Evolutionary conservation across 2,113 vertebrate species (phyloP), one percentile per base, ranked within the genome.

Genomic region (Thermophis baileyi): DNA sequence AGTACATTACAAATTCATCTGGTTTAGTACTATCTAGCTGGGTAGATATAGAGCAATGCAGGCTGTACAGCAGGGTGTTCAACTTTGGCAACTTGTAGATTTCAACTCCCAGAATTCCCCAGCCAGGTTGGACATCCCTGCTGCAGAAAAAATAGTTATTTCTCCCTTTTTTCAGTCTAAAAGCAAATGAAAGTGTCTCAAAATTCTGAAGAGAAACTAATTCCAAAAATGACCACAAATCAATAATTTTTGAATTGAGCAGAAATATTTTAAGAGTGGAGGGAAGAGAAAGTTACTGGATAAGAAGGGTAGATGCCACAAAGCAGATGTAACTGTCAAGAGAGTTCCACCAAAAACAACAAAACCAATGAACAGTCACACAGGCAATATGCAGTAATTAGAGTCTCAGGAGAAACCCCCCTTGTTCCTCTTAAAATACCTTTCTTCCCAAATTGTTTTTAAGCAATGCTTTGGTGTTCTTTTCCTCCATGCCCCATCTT

Each of bases 181-280:
- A 98, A 98, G 97, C 97, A 98, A 97, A 97, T 94, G 96, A 97
- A 97, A 96, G 96, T 96, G 96, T 95, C 87, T 35, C 97, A 98
- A 96, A 97, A 97, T 97, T 97, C 97, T 97, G 97, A 97, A 98
- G 97, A 98, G 97, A 98, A 97, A 98, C 97, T 97, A 95, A 96
- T 97, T 98, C 97, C 97, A 98, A 98, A 87, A 98, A 97, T 97
- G 96, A 95, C 97, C 97, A 98, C 97, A 97, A 95, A 96, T 96
- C 95, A 97, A 97, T 97, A 95, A 95, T 96, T 97, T 97, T 97
- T 97, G 96, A 98, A 98, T 97, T 89, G 87, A 74, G 30, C 30
- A 69, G 69, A 74, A 74, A 35, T 35, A 20, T 74, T 74, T 74
- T 40, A 54, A 27, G 47, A 16, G 9, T 6, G 6, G 46, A 89